These are phyloP conservation scores for Drosophila nigrodunni DNA, from an alignment of 1,140 invertebrate species.

Conservation along the genomic window DNA sequence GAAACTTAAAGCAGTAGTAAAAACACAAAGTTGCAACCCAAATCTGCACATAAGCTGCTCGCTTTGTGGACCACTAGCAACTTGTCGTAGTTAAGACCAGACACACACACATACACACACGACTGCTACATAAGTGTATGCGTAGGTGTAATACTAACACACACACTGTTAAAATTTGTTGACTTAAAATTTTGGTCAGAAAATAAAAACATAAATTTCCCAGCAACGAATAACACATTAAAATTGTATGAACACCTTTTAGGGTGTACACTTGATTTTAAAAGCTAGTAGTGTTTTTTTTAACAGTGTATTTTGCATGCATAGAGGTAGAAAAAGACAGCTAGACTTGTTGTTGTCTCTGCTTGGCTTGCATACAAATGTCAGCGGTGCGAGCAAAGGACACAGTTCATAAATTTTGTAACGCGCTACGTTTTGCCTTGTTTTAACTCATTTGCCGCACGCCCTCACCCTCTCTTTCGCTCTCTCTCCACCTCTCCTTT, in stretches of 20 bases:
- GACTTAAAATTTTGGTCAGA: too few relatives aligned
- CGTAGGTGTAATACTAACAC: neutral
- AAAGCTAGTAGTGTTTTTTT: too few relatives aligned
- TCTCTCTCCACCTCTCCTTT: neutral
- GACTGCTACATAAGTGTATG: neutral
- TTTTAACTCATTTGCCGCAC: slow-evolving; percentile 51
- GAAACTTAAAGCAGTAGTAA: slow-evolving; percentile 34
- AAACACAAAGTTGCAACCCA: slow-evolving; percentile 73
- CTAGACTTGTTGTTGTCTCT: slow-evolving; percentile 19
- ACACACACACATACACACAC: slow-evolving; percentile 1
- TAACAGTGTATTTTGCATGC: too few relatives aligned
- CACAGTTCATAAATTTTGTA: slow-evolving; percentile 73
- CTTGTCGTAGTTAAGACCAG: slow-evolving; percentile 35
- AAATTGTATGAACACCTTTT: too few relatives aligned
- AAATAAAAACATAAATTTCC: too few relatives aligned
- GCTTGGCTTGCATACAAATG: slow-evolving; percentile 59
- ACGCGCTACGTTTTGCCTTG: slow-evolving; percentile 57
- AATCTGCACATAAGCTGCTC: slow-evolving; percentile 69
- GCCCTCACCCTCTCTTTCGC: neutral
- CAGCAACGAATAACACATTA: too few relatives aligned
- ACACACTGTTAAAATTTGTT: slow-evolving; percentile 10
- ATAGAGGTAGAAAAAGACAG: slow-evolving; percentile 6
- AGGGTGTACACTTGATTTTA: too few relatives aligned
- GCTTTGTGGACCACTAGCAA: slow-evolving; percentile 41
- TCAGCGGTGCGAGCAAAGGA: slow-evolving; percentile 54